Conservation (phyloP, 2,888 invertebrate genomes). For the Tipula vernalis region DNA sequence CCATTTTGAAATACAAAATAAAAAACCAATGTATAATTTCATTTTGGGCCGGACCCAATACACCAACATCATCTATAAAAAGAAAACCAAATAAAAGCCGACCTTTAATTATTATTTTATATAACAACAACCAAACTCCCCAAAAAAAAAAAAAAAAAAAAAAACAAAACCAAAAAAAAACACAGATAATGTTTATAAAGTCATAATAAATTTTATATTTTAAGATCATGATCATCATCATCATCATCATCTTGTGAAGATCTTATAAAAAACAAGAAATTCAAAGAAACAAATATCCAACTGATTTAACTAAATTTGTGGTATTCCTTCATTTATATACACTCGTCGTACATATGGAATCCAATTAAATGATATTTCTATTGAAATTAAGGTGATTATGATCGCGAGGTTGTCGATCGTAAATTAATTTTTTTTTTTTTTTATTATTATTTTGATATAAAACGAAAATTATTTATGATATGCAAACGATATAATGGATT, state of each 20-base stretch:
- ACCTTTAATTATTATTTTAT: not conserved
- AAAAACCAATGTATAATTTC: not conserved
- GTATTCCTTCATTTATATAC: not conserved
- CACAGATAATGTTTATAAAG: not conserved
- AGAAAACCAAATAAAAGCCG: not conserved
- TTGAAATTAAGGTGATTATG: not conserved
- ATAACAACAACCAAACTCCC: not conserved
- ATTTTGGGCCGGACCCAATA: not conserved
- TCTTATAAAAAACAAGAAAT: not conserved
- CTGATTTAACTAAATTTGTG: not conserved
- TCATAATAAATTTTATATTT: not conserved
- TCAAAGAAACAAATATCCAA: not conserved
- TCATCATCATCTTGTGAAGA: not conserved
- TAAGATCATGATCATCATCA: constrained; percentile 4
- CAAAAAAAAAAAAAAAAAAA: not conserved
- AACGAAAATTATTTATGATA: not conserved
- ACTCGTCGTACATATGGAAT: not conserved
- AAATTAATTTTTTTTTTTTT: not conserved
- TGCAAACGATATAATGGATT: not conserved
- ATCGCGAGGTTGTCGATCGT: not conserved
- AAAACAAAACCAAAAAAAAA: not conserved
- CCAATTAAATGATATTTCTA: not conserved
- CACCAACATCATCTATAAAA: not conserved
- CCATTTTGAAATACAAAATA: not conserved
- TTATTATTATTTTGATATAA: not conserved